Conservation (phyloP, 2,797 vertebrate genomes). For the Microcaecilia unicolor region DNA sequence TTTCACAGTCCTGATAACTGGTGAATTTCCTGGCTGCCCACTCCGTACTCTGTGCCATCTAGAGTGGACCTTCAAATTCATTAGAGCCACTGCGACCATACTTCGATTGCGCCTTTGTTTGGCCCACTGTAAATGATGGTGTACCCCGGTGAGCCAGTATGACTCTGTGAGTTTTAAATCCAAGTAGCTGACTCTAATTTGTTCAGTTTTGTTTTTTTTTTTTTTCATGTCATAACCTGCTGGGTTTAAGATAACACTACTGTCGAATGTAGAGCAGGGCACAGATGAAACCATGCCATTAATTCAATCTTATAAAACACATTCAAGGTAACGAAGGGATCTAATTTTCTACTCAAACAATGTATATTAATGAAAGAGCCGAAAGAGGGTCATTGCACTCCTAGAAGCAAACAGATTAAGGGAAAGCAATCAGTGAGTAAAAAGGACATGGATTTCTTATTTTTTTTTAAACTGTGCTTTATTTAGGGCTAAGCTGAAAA, state of each 20-base stretch:
- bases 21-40: no score
- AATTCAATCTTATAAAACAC: constrained; percentile 36
- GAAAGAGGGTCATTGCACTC: constrained; percentile 36
- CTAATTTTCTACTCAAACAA: constrained; percentile 45
- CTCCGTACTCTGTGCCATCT: no score
- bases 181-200: constrained; percentile 27
- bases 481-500: constrained; percentile 99
- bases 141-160: no score
- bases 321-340: constrained; percentile 43
- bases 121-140: no score
- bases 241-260: constrained; percentile 40
- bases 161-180: constrained; percentile 27
- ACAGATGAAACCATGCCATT: constrained; percentile 34
- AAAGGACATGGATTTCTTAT: constrained; percentile 12
- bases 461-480: constrained; percentile 99
- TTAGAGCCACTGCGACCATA: no score
- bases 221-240: constrained; percentile 40
- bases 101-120: no score
- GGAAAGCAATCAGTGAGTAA: constrained; percentile 30
- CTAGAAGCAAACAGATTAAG: constrained; percentile 36
- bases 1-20: no score
- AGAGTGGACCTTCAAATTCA: no score
- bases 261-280: constrained; percentile 34
- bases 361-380: constrained; percentile 34
- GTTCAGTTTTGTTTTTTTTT: no score